Evolutionary conservation across 1,140 invertebrate genomes (phyloP).

Genomic region (Popillia japonica): DNA sequence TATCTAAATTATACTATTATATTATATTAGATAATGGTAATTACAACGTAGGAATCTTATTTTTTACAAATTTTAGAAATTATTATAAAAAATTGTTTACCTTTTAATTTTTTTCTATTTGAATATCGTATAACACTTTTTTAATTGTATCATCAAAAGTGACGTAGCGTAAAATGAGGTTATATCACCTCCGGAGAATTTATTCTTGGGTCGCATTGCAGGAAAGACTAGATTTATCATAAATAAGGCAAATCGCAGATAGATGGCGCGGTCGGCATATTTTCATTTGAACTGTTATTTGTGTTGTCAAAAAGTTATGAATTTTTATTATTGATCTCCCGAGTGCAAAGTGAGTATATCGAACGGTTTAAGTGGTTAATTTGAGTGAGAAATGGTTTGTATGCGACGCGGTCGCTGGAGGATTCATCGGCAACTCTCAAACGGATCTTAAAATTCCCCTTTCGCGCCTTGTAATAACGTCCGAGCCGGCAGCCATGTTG

Average conservation of each 20-base stretch:
- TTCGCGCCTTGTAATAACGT: conserved; percentile 58
- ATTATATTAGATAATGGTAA: too few species aligned
- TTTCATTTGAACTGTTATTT: conserved; percentile 48
- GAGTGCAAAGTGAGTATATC: conserved; percentile 28
- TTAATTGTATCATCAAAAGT: too few species aligned
- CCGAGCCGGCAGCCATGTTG: conserved; percentile 61
- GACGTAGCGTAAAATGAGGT: not conserved
- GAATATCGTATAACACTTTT: too few species aligned
- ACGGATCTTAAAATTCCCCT: conserved; percentile 46
- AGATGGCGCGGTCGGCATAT: conserved; percentile 37
- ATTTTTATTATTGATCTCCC: conserved; percentile 48
- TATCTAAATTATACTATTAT: too few species aligned
- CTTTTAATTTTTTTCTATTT: too few species aligned
- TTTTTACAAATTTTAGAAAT: too few species aligned
- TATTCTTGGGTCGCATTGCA: not conserved
- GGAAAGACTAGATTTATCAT: not conserved
- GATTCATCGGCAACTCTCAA: conserved; percentile 33
- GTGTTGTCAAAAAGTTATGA: conserved; percentile 49
- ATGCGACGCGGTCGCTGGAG: not conserved
- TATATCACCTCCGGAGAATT: not conserved
- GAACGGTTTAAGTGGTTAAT: conserved; percentile 26
- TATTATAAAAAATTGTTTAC: too few species aligned
- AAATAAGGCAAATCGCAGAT: conserved; percentile 9
- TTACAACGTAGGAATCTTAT: too few species aligned
- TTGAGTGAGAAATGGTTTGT: conserved; percentile 28